Evolutionary conservation across 2,797 vertebrate genomes (phyloP), one percentile per base, ranked within the genome.

Genomic region (Labroides dimidiatus): DNA sequence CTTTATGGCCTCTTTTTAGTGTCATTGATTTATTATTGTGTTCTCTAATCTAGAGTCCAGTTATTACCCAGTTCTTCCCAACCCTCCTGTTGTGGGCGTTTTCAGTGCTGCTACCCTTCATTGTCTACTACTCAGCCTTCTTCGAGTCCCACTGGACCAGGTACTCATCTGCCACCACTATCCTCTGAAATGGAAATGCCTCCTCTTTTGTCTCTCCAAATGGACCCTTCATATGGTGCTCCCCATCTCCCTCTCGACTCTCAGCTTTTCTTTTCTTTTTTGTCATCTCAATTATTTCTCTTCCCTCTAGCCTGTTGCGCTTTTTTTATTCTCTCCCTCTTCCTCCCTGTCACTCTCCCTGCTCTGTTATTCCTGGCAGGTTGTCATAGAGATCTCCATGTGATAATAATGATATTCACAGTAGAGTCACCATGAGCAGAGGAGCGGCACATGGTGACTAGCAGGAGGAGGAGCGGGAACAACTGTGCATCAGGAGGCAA

Each of bases 141-240:
- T 94, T 98, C 1, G 98, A 99, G 85, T 95, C 94, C 19, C 98
- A 99, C 91, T 99, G 98, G 98, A 99, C 96, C 8, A 97, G 97
- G 98, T 99, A 94, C 64, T 72, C 59, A 57, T 63, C 72, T 61
- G 48, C 68, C 61, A 43, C 60, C 58, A 24, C 59, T 63, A 37
- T n/a, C 51, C 52, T 70, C 57, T 76, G 51, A 75, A 84, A 77
- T 72, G 69, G 70, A 85, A 82, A 80, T 72, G 45, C 62, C 16
- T 33, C 71, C 57, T 4, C 2, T 39, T 13, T 39, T 39, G 12
- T 4, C 37, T 72, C 17, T 82, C 67, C 45, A 75, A 75, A 77
- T 17, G 24, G 64, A 67, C 55, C 50, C 37, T 62, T 80, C 48
- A 72, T 64, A 24, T 71, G 50, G 36, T 19, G 42, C 48, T 56